Evolutionary conservation across 1,140 invertebrate species (phyloP).

Genomic region (Halesus radiatus): DNA sequence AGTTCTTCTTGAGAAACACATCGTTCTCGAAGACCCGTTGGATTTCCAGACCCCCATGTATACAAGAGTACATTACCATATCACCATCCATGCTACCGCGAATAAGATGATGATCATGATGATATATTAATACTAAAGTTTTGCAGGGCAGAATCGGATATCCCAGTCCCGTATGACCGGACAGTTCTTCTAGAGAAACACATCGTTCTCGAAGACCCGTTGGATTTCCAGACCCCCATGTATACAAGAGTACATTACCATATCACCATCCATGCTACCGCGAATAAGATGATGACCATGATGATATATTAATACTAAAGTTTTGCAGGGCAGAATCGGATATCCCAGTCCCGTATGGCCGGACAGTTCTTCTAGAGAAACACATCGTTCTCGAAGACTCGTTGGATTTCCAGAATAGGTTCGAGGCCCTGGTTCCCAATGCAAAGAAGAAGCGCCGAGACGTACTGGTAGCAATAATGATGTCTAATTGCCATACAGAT

Average conservation of each 20-base stretch:
- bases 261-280: too few relatives aligned
- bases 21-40: neutral
- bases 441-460: slow-evolving; percentile 59
- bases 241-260: too few relatives aligned
- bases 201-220: neutral
- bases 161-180: slow-evolving; percentile 76
- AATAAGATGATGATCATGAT: too few relatives aligned
- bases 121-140: neutral
- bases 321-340: slow-evolving; percentile 71
- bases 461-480: slow-evolving; percentile 71
- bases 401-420: neutral
- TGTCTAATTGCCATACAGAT: slow-evolving; percentile 71
- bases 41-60: too few relatives aligned
- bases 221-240: neutral
- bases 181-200: slow-evolving; percentile 60
- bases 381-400: neutral
- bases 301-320: neutral
- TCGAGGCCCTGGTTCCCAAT: slow-evolving; percentile 31
- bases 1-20: slow-evolving; percentile 53
- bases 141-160: slow-evolving; percentile 72
- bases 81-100: too few relatives aligned
- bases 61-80: too few relatives aligned
- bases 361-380: slow-evolving; percentile 61
- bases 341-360: slow-evolving; percentile 76
- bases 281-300: too few relatives aligned